Base-by-base conservation (phyloP, 1,140 invertebrate genomes). In the Drosophila simulans region DNA sequence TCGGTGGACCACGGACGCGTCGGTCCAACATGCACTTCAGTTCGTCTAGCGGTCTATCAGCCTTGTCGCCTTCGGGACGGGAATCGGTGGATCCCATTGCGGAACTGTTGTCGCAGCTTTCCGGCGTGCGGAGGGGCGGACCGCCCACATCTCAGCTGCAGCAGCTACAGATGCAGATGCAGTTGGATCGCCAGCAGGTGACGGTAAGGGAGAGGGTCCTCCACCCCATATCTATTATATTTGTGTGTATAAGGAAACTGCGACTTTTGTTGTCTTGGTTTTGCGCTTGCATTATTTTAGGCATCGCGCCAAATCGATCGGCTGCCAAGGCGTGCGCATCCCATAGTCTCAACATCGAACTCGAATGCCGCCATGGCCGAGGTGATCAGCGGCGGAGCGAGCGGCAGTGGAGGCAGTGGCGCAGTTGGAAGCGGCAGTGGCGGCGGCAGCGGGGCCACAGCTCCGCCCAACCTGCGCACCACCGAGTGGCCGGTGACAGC, bases 21-120 rank as follows among this genome's bases (percentile, higher is more conserved):
- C 94, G 96, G 86, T 96, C 96, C 81, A 98, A 98, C 92, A 98
- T 98, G 97, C 97, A 98, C 94, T 97, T 97, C 90, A 96, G 96
- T 93, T 95, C 95, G 76, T 95, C 96, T 76, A 96, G 96, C 81
- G 96, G 96, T 52, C 94, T 97, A 49, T 94, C 95, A 64, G 95
- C 95, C 60, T 92, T 96, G 78, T 97, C 97, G 78, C 96, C 96
- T 65, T 97, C 96, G 81, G 96, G 95, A 90, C 95, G 97, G 80
- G 98, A 99, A 91, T 95, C 96, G 76, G 95, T 95, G 71, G 98
- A 99, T 95, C 98, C 98, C 55, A 99, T 99, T 79, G 97, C 97
- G 42, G 97, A 99, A 94, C 94, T 98, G 71, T 93, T 98, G 58
- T 98, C 97, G 54, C 97, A 98, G 93, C 94, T 99, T 84, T 98